Conservation (phyloP, 2,113 vertebrate genomes). For the Sardina pilchardus region DNA sequence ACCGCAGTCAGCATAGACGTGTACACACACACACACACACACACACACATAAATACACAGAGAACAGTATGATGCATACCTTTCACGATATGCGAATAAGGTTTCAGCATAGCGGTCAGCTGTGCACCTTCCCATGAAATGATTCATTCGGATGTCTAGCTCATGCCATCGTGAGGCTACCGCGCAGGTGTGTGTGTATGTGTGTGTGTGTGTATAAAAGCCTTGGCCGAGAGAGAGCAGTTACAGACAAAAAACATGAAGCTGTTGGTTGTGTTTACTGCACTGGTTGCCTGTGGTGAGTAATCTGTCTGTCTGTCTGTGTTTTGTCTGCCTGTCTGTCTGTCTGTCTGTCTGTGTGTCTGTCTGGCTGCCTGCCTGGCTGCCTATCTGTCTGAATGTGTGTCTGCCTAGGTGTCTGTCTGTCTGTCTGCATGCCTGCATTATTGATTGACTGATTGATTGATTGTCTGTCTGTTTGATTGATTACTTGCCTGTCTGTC, state of each 20-base stretch:
- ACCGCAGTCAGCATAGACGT: background rate
- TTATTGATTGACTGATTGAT: too few relatives aligned
- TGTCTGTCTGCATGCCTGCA: too few relatives aligned
- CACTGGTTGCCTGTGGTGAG: conserved; percentile 71
- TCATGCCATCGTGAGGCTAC: background rate
- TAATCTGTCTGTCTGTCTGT: background rate
- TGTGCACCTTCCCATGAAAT: background rate
- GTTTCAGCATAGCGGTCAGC: too few relatives aligned
- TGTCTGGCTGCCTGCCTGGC: background rate
- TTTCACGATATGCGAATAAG: too few relatives aligned
- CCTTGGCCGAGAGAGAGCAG: background rate
- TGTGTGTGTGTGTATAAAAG: conserved; percentile 29
- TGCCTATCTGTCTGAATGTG: too few relatives aligned
- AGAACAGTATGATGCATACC: too few relatives aligned
- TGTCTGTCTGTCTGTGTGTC: background rate
- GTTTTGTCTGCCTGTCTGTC: background rate
- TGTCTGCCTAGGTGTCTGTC: too few relatives aligned
- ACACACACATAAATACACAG: background rate
- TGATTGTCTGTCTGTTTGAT: background rate
- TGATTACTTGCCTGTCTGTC: conserved; percentile 57
- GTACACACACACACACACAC: background rate
- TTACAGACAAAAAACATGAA: conserved; percentile 59
- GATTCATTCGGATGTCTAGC: background rate
- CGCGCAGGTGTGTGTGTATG: background rate
- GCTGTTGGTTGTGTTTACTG: conserved; percentile 68